Conservation (phyloP, 2,888 invertebrate species). For the Omphaloscelis lunosa region DNA sequence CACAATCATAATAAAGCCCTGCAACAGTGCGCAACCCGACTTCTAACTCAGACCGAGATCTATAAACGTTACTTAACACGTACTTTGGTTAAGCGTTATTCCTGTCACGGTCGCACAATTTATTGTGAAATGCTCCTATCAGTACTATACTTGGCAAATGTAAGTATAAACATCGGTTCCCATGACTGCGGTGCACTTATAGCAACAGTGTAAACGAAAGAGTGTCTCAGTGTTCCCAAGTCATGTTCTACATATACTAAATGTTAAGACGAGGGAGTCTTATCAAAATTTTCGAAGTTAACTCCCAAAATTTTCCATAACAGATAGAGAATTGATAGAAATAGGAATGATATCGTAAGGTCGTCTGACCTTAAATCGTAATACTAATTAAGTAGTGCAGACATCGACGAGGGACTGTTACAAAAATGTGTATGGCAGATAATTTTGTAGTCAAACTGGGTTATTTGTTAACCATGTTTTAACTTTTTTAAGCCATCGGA, state of each 20-base stretch:
- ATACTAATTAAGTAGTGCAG: not conserved
- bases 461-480: not conserved
- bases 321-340: not conserved
- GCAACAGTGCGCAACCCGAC: not conserved
- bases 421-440: not conserved
- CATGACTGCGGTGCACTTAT: not conserved
- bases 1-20: not conserved
- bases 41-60: not conserved
- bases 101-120: not conserved
- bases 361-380: not conserved
- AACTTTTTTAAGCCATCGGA: not conserved
- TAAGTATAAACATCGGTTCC: not conserved
- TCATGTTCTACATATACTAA: not conserved
- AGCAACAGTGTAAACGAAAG: not conserved
- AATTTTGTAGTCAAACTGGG: not conserved
- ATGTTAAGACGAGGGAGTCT: not conserved
- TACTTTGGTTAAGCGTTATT: not conserved
- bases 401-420: not conserved
- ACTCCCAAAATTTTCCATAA: not conserved
- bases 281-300: not conserved
- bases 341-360: not conserved
- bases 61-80: not conserved
- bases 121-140: not conserved
- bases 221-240: not conserved
- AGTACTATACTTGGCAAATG: too few species aligned